Percentiles rank a stretch among this genome's conserved stretches.
Conservation (phyloP, 2,797 vertebrate genomes). For the Kryptopterus vitreolus region DNA sequence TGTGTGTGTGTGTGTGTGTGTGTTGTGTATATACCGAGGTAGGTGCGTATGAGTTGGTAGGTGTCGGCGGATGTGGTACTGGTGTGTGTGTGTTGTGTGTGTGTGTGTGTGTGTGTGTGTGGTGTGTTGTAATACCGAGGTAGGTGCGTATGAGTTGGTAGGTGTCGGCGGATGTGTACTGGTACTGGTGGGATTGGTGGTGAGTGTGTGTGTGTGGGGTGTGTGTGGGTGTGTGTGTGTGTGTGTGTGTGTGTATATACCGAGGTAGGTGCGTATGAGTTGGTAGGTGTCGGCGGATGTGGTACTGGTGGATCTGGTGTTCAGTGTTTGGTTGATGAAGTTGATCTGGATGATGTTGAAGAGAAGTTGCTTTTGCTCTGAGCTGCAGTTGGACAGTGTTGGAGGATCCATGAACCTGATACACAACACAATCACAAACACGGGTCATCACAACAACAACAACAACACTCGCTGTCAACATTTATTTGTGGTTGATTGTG, state of each 20-base stretch:
- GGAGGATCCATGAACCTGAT: slow-evolving; percentile 60
- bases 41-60: slow-evolving; percentile 37
- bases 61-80: background rate
- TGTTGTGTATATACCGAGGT: slow-evolving; percentile 55
- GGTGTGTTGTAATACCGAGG: no score
- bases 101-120: no score
- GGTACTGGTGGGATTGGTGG: no score
- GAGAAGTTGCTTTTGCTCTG: slow-evolving; percentile 58
- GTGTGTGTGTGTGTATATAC: slow-evolving; percentile 50
- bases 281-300: slow-evolving; percentile 53
- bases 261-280: slow-evolving; percentile 52
- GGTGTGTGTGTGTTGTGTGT: background rate
- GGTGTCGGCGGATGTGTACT: no score
- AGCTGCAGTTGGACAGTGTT: slow-evolving; percentile 62
- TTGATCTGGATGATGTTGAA: slow-evolving; percentile 60
- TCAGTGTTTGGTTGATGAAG: slow-evolving; percentile 20
- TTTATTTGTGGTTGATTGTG: no score
- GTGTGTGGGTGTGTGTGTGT: no score
- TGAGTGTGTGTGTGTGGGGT: no score
- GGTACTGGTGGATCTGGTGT: background rate
- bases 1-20: no score
- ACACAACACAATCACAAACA: slow-evolving; percentile 19
- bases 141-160: no score
- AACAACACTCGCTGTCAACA: no score
- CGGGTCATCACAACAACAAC: background rate